Conservation (phyloP, 2,888 invertebrate species). For the Drosophila niveifrons region DNA sequence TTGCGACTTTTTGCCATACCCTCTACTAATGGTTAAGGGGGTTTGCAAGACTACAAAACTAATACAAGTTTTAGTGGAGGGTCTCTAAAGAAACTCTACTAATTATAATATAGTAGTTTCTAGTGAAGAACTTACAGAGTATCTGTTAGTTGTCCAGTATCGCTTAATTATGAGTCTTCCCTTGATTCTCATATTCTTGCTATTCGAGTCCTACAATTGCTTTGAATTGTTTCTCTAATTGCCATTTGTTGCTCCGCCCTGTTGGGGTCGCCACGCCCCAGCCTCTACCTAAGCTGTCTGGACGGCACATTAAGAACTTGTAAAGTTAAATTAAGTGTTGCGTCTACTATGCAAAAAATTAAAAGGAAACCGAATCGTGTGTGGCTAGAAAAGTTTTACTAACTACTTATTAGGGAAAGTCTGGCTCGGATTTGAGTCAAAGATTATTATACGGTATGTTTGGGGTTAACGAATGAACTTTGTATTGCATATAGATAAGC, state of each 20-base stretch:
- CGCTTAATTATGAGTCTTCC: neutral
- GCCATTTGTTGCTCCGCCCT: constrained; percentile 65
- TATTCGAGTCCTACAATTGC: constrained; percentile 27
- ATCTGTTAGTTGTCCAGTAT: neutral
- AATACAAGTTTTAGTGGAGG: no score
- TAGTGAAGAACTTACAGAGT: neutral
- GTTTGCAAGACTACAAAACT: no score
- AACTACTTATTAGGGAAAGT: constrained; percentile 29
- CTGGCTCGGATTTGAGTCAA: neutral
- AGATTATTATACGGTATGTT: neutral
- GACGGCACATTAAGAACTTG: constrained; percentile 78
- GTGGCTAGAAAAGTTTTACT: constrained; percentile 60
- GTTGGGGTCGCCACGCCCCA: constrained; percentile 17
- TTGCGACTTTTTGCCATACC: constrained; percentile 44
- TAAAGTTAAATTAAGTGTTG: constrained; percentile 79
- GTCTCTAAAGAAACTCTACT: no score
- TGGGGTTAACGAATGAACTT: neutral
- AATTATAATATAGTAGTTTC: no score
- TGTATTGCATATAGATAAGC: neutral
- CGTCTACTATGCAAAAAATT: constrained; percentile 72
- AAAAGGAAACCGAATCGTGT: constrained; percentile 62
- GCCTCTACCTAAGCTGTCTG: constrained; percentile 57
- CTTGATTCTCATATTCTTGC: constrained; percentile 29
- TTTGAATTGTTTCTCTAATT: constrained; percentile 74
- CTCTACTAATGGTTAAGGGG: neutral